Evolutionary conservation across 2,113 vertebrate species (phyloP), one percentile per base, ranked within the genome.

Genomic region (Tyrannus savana): DNA sequence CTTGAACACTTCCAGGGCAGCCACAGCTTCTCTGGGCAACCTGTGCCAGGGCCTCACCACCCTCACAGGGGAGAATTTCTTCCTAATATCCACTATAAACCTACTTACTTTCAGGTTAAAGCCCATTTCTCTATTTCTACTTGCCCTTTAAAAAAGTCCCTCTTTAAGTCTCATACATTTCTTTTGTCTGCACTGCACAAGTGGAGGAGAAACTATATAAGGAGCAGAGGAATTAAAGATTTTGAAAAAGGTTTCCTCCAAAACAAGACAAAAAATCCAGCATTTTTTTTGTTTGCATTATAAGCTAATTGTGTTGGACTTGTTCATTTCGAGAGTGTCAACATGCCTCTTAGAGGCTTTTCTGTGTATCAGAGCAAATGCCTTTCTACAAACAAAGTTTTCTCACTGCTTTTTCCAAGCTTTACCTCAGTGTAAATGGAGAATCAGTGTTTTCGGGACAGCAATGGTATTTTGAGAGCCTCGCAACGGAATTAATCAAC

Each of bases 381-480:
- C 30, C 14, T 39, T 35, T 62, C 63, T 78, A 7, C 37, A 89
- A 37, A 66, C 27, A 18, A 53, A 56, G 60, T 37, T 78, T 83
- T 68, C 4, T 83, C 18, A 8, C 35, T 77, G 63, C 28, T 58
- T 27, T 89, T 89, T 49, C 28, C n/a, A 67, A 72, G 69, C 27
- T 31, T 21, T 47, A 41, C 19, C 21, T 52, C 55, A 8, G 21
- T 63, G 47, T 67, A 22, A 72, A 59, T 1, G 1, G 53, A 81
- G n/a, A 91, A 47, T 64, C 0, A 0, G 27, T 60, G 42, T 49
- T n/a, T 68, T 52, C 39, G 50, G 25, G 59, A 37, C n/a, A 30
- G 18, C 8, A 19, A 1, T 19, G 28, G 41, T 22, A 21, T 85
- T 92, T 83, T 66, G 46, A 49, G 47, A 67, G 10, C 59, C 23